phyloP scores from a whole-genome alignment of 2,888 invertebrate genomes.

The Physocephala rufipes region DNA sequence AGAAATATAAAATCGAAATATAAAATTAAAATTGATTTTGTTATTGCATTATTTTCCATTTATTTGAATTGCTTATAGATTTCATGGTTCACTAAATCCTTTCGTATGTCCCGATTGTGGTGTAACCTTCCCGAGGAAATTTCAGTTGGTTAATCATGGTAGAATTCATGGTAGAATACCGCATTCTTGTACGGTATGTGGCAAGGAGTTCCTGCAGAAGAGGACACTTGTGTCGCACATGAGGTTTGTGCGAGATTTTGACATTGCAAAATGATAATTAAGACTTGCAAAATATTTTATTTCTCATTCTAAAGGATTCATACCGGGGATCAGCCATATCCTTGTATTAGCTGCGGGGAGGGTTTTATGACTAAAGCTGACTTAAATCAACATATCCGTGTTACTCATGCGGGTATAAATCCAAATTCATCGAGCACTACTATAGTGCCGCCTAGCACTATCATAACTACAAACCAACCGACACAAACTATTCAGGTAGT shows the following conservation, averaged over 20 bases:
- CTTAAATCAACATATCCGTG: conserved; percentile 74
- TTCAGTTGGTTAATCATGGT: conserved; percentile 86
- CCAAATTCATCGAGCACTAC: conserved; percentile 64
- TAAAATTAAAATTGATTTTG: not conserved
- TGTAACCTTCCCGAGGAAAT: conserved; percentile 84
- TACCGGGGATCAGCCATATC: conserved; percentile 78
- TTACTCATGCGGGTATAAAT: conserved; percentile 67
- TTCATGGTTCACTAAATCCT: conserved; percentile 95
- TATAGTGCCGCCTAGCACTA: conserved; percentile 55
- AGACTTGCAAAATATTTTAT: not conserved
- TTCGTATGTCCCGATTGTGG: conserved; percentile 94
- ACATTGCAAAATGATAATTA: conserved; percentile 8
- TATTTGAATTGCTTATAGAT: no score
- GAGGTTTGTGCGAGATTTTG: no score
- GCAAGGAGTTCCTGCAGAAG: conserved; percentile 86
- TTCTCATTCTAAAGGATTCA: conserved; percentile 69
- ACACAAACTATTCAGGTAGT: conserved; percentile 58
- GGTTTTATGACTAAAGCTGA: conserved; percentile 78
- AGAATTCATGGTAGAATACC: conserved; percentile 83
- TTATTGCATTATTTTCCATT: not conserved
- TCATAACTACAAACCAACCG: conserved; percentile 53
- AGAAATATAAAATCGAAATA: no score
- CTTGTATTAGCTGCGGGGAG: conserved; percentile 80
- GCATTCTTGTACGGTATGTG: conserved; percentile 82
- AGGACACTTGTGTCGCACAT: conserved; percentile 83